Evolutionary conservation across 2,797 vertebrate species (phyloP).

Genomic region (Eospalax fontanierii): DNA sequence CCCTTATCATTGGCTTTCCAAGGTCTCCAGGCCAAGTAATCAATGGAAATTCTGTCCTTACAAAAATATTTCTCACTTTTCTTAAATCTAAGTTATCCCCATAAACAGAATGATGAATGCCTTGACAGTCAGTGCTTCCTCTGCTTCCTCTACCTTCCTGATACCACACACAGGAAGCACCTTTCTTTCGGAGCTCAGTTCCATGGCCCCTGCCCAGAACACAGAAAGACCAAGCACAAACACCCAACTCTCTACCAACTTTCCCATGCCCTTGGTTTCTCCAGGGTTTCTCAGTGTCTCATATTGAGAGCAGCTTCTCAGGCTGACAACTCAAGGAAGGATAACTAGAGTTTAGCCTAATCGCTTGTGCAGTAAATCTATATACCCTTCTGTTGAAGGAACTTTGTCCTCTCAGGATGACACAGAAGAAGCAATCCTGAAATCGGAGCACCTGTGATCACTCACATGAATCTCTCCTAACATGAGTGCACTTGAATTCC

Average conservation of each 20-base stretch:
- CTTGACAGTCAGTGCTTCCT: neutral
- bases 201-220: neutral
- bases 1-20: neutral
- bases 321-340: neutral
- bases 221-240: neutral
- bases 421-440: neutral
- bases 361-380: neutral
- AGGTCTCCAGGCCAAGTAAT: neutral
- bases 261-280: neutral
- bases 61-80: slow-evolving; percentile 16
- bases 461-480: too few relatives aligned
- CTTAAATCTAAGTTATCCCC: neutral
- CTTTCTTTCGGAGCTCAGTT: neutral
- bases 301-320: neutral
- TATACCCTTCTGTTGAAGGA: neutral
- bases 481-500: neutral
- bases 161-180: neutral
- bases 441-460: neutral
- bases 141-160: neutral
- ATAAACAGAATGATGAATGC: neutral
- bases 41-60: neutral
- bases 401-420: neutral
- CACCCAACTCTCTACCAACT: rapidly evolving
- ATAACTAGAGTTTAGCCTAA: neutral
- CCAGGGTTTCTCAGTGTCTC: too few relatives aligned